Conservation (phyloP, 2,113 vertebrate species). For the Antennarius striatus region DNA sequence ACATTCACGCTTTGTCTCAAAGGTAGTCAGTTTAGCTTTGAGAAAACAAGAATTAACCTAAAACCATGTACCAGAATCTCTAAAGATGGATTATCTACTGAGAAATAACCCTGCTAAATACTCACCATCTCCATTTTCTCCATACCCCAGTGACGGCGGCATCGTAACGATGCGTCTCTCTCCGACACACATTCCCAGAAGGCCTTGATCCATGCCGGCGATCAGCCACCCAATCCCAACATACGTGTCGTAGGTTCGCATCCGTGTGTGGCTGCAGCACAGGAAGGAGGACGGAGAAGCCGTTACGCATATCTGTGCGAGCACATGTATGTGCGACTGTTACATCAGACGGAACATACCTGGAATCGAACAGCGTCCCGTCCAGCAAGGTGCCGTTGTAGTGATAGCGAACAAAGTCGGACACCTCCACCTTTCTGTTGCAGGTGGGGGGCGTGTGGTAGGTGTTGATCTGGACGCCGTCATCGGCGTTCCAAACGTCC, state of each 20-base stretch:
- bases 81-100: no score
- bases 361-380: constrained; percentile 97
- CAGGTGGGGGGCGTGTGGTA: constrained; percentile 87
- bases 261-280: constrained; percentile 87
- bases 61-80: no score
- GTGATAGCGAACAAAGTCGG: constrained; percentile 95
- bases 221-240: constrained; percentile 99
- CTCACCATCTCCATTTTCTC: constrained; percentile 94
- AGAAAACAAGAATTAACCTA: no score
- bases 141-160: constrained; percentile 92
- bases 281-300: not conserved
- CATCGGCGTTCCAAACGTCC: constrained; percentile 93
- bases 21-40: no score
- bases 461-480: constrained; percentile 87
- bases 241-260: constrained; percentile 95
- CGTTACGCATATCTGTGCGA: not conserved
- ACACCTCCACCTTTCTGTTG: constrained; percentile 88
- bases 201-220: constrained; percentile 95
- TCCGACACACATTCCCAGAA: constrained; percentile 96
- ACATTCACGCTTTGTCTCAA: no score
- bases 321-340: not conserved
- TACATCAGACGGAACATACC: constrained; percentile 70
- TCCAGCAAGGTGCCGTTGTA: constrained; percentile 96
- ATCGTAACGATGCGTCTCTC: constrained; percentile 93
- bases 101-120: not conserved